A percentile compares a stretch with the other conserved stretches of the same genome.
Evolutionary conservation across 2,113 vertebrate species (phyloP).

Genomic region (Platanista minor): DNA sequence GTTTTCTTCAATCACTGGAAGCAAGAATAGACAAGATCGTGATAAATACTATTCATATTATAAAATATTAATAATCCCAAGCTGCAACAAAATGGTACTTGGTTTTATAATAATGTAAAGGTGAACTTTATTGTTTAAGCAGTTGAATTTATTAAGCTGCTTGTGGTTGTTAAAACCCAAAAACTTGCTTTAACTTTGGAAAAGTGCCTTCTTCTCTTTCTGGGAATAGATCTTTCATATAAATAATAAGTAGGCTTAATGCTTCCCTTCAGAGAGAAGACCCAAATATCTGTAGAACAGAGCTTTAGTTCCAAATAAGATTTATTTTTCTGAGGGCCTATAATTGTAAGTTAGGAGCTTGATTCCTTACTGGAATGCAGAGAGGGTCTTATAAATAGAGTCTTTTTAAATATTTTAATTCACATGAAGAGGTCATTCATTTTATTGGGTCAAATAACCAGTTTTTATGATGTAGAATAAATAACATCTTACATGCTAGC

Average conservation of each 20-base stretch:
- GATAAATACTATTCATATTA: not conserved
- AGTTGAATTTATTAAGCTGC: not conserved
- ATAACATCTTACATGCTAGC: not conserved
- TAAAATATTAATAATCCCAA: not conserved
- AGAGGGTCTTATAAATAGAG: conserved; percentile 38
- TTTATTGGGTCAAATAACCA: not conserved
- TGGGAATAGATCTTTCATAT: conserved; percentile 46
- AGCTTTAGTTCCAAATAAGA: conserved; percentile 39
- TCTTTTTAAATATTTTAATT: conserved; percentile 18
- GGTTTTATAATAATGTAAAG: not conserved
- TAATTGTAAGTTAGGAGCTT: conserved; percentile 42
- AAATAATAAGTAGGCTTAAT: conserved; percentile 54
- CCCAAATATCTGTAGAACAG: conserved; percentile 50
- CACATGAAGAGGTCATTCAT: conserved; percentile 20
- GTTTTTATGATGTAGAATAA: not conserved
- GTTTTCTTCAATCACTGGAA: not conserved
- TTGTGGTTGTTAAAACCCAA: not conserved
- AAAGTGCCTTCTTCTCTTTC: not conserved
- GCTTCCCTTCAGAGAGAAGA: conserved; percentile 30
- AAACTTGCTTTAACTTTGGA: conserved; percentile 37
- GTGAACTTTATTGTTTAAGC: not conserved
- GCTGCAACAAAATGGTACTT: not conserved
- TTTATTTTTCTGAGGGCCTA: conserved; percentile 37
- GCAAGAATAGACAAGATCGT: not conserved
- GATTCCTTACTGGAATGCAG: conserved; percentile 35